Base-by-base conservation (phyloP, 2,113 vertebrate species). In the Bubo blakistoni region DNA sequence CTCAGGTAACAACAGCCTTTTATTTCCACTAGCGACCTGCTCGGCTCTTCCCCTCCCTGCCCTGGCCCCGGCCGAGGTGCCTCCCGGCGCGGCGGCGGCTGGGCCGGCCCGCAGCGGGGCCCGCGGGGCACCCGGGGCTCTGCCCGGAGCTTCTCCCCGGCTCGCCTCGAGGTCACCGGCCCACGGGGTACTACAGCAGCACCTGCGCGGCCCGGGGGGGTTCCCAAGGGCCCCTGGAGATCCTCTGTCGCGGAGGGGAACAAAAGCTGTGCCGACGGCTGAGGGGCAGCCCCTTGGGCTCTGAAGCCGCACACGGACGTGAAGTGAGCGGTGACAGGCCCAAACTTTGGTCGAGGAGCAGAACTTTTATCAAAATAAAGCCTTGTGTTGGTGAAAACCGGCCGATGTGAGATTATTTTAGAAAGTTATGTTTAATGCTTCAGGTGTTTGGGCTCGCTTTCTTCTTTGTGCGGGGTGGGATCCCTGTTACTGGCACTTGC, bases 1-100 rank as follows among this genome's bases (percentile, higher is more conserved):
- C 98, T 34, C 99, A 99, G 99, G 99, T 99, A 98, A 97, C 86
- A 20, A 97, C 86, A 20, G 26, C 63, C 34, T 61, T 71, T 69
- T 26, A 2, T 36, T 51, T 57, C 82, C 47, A 1, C 34, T 83
- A 25, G 24, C 40, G 20, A 16, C 54, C 34, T 17, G 51, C 47
- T 11, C 9, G 25, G 67, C 42, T 49, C 26, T 52, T 24, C 16
- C 36, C 13, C 27, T 36, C 6, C 62, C 62, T 11, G 38, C 30
- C 46, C 26, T 7, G 42, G 38, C 26, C 73, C 42, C 9, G 32
- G 32, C 46, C 65, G 55, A 12, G 49, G 49, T 47, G 73, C 54
- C 59, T 38, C 29, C n/a, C 9, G 38, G 52, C 20, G 59, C 36
- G 6, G 36, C 29, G 32, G 49, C n/a, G 19, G 10, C 47, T 1